Evolutionary conservation across 2,113 vertebrate species (phyloP).

Genomic region (Telmatochromis brachygnathus): DNA sequence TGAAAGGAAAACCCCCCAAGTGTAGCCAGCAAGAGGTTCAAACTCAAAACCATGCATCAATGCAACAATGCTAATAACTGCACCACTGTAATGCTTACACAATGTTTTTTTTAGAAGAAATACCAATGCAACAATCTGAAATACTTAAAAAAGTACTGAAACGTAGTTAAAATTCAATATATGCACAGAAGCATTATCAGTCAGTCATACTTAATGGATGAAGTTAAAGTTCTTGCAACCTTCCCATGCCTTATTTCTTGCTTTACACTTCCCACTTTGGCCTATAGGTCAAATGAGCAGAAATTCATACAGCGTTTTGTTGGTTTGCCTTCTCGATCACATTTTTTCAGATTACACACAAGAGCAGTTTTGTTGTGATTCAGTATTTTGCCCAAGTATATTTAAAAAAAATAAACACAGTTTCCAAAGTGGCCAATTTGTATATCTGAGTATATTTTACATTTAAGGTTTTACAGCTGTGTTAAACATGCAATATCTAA

Average conservation of each 20-base stretch:
- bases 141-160: neutral
- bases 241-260: neutral
- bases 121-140: neutral
- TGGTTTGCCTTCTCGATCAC: accelerated
- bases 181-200: accelerated
- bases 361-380: neutral
- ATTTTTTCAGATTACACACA: neutral
- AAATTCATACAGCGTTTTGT: neutral
- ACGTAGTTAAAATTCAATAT: neutral
- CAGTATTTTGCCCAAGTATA: neutral
- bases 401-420: accelerated
- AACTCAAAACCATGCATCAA: neutral
- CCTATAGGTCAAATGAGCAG: neutral
- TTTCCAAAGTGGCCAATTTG: neutral
- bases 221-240: neutral
- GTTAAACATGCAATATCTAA: neutral
- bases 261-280: neutral
- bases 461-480: accelerated
- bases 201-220: neutral
- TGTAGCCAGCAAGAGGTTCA: neutral
- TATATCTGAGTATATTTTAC: neutral
- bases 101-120: neutral
- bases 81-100: neutral
- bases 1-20: neutral
- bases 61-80: neutral